Base-by-base conservation (phyloP, 1,140 invertebrate genomes). In the Glossosoma conforme region DNA sequence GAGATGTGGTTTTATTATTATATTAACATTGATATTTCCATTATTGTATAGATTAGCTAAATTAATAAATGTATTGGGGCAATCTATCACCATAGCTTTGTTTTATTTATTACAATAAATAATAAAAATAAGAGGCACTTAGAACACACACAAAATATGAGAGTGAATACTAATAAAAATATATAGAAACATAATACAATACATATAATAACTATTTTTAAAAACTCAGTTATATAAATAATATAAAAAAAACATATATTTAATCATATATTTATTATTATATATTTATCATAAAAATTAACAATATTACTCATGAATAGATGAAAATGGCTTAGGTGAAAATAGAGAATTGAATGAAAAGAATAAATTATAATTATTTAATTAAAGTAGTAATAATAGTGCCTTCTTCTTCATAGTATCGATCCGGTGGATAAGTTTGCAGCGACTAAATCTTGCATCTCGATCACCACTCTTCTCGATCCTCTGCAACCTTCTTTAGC, bases 51-150 rank as follows among this genome's bases (percentile, higher is more conserved):
- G 44, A 35, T 15, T 30, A 22, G 41, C 17, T 46, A 28, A 10
- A 48, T 30, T 20, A 48, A 40, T 48, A 48, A 48, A 48, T 48
- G 46, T 48, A 48, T 40, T 40, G 36, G 46, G 36, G 36, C 46
- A 48, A 47, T 47, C 24, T 14, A 47, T 22, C 37, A 33, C 45
- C 40, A 47, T 13, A 10, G 13, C 14, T 36, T 5, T 46, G 17
- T 46, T 36, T 46, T 46, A 46, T 36, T 46, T 13, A 10, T 44
- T 32, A n/a, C n/a, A n/a, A n/a, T n/a, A n/a, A n/a, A n/a, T n/a
- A n/a, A n/a, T n/a, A n/a, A n/a, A n/a, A n/a, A n/a, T n/a, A n/a
- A n/a, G n/a, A n/a, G n/a, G n/a, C n/a, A n/a, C n/a, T n/a, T n/a
- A n/a, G n/a, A n/a, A n/a, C n/a, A n/a, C n/a, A n/a, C n/a, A n/a